phyloP scores from a whole-genome alignment of 2,113 vertebrate species.

The Candoia aspera region DNA sequence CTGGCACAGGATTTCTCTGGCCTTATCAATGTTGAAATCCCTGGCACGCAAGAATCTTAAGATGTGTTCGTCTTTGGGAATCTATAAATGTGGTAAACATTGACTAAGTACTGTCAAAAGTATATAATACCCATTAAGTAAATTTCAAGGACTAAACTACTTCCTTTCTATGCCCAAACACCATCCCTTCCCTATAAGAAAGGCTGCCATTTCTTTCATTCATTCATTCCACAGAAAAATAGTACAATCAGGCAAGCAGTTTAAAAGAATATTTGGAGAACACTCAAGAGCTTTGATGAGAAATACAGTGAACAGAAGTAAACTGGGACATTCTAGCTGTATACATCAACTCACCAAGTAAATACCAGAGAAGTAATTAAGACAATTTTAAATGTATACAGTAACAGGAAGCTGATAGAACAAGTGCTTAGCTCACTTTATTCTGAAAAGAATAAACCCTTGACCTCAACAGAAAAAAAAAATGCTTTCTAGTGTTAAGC shows the following conservation, averaged over 20 bases:
- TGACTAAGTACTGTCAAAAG: not conserved
- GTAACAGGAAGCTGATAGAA: not conserved
- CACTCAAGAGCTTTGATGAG: not conserved
- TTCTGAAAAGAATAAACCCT: not conserved
- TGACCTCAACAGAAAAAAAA: not conserved
- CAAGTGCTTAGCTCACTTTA: not conserved
- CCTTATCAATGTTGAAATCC: conserved; percentile 94
- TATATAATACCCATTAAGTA: not conserved
- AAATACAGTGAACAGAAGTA: not conserved
- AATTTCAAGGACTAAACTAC: not conserved
- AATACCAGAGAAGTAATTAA: not conserved
- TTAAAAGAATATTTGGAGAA: not conserved
- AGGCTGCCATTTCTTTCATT: not conserved
- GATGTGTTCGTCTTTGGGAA: conserved; percentile 96
- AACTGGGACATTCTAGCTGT: not conserved
- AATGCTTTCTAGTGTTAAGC: not conserved
- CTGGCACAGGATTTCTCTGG: conserved; percentile 90
- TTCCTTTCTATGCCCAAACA: not conserved
- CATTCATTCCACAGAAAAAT: not conserved
- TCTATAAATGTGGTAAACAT: conserved; percentile 68
- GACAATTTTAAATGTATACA: not conserved
- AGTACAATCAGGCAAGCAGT: not conserved
- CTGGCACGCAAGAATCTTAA: conserved; percentile 91
- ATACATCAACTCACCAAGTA: not conserved
- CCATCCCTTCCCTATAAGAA: not conserved